Conservation (phyloP, 2,888 invertebrate species). For the Atethmia centrago region DNA sequence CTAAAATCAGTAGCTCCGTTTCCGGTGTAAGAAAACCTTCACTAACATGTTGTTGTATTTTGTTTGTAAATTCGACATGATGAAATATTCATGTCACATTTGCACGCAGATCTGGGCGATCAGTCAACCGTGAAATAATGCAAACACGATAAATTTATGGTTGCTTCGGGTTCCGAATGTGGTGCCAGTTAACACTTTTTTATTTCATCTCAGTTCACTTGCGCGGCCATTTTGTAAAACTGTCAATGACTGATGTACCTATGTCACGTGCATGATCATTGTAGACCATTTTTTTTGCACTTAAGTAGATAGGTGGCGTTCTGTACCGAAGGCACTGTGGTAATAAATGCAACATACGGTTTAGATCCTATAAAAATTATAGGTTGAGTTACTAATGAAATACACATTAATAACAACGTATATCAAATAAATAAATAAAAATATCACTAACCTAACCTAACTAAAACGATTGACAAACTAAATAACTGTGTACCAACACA, state of each 20-base stretch:
- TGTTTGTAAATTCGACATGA: constrained; percentile 78
- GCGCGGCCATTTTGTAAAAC: constrained; percentile 6
- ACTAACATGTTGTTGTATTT: constrained; percentile 67
- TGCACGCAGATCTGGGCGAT: constrained; percentile 84
- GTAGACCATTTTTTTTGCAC: not conserved
- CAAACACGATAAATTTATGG: constrained; percentile 88
- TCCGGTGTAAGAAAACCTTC: constrained; percentile 12
- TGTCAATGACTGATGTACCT: not conserved
- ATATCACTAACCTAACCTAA: too few species aligned
- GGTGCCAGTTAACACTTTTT: constrained; percentile 71
- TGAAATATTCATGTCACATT: constrained; percentile 87
- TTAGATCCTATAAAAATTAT: not conserved
- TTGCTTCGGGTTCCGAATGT: constrained; percentile 78
- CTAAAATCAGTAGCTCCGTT: not conserved
- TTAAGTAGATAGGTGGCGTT: not conserved
- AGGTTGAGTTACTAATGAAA: not conserved
- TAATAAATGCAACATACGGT: not conserved
- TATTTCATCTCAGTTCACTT: constrained; percentile 56
- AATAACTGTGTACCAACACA: too few species aligned
- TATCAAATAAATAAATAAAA: too few species aligned
- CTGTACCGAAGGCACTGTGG: not conserved
- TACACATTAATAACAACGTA: too few species aligned
- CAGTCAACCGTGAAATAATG: constrained; percentile 87
- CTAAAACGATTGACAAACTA: too few species aligned
- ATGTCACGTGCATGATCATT: not conserved